Conservation (phyloP, 2,797 vertebrate genomes). For the Tokudaia muenninki region DNA sequence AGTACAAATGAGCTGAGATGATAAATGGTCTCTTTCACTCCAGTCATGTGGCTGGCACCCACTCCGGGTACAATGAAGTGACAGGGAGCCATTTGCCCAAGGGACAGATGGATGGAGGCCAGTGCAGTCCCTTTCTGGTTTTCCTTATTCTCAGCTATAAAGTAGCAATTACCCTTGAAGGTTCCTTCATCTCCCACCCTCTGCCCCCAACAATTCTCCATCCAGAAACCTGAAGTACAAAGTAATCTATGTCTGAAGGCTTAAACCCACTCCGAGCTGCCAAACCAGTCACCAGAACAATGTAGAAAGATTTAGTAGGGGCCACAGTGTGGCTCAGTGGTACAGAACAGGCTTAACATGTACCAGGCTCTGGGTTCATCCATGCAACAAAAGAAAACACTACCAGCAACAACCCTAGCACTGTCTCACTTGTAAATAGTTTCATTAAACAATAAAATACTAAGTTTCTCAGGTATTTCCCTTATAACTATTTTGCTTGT, state of each 20-base stretch:
- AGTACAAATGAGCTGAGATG: neutral
- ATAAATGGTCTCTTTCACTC: neutral
- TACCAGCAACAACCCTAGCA: neutral
- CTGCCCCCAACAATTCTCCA: neutral
- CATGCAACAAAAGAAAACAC: neutral
- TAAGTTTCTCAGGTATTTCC: conserved; percentile 30
- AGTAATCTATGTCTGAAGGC: neutral
- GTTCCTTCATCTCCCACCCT: neutral
- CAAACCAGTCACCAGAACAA: neutral
- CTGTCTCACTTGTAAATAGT: conserved; percentile 40
- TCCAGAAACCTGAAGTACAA: conserved; percentile 26
- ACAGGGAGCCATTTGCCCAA: neutral
- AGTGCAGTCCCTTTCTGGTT: neutral
- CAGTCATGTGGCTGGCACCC: neutral
- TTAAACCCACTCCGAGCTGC: neutral
- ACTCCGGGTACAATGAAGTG: neutral
- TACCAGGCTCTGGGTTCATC: neutral
- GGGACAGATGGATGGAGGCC: conserved; percentile 1
- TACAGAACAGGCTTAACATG: neutral
- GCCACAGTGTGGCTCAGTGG: neutral
- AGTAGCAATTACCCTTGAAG: neutral
- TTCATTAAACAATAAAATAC: conserved; percentile 41
- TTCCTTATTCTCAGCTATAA: neutral
- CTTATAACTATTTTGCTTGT: conserved; percentile 18
- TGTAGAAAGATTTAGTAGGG: neutral